phyloP scores from a whole-genome alignment of 2,888 invertebrate genomes.

The Drosophila trichaetosa region DNA sequence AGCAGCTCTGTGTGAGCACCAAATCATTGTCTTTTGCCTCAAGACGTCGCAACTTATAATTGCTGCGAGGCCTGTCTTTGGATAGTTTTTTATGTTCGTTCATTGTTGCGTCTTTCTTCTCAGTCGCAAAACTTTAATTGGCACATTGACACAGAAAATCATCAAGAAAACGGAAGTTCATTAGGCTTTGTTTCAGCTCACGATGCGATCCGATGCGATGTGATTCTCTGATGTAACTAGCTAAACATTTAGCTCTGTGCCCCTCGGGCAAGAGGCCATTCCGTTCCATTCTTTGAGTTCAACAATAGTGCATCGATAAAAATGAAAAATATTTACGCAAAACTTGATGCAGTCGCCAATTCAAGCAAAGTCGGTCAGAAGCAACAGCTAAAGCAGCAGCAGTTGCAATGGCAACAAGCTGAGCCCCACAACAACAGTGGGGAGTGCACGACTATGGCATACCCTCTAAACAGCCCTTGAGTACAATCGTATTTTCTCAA shows the following conservation, averaged over 20 bases:
- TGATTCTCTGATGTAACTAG: slow-evolving; percentile 37
- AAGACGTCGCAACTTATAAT: slow-evolving; percentile 51
- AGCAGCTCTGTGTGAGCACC: slow-evolving; percentile 10
- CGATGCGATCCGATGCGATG: slow-evolving; percentile 19
- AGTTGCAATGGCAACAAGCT: slow-evolving; percentile 45
- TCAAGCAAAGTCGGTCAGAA: slow-evolving; percentile 31
- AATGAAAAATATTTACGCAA: slow-evolving; percentile 62
- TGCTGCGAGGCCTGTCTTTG: slow-evolving; percentile 23
- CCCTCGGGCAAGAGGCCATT: slow-evolving; percentile 2
- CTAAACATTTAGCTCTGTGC: slow-evolving; percentile 24
- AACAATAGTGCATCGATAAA: slow-evolving; percentile 52
- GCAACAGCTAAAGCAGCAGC: slow-evolving; percentile 4
- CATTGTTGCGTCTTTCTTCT: slow-evolving; percentile 24
- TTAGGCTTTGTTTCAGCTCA: slow-evolving; percentile 66
- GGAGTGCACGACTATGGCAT: background rate
- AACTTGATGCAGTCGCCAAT: slow-evolving; percentile 34
- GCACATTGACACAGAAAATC: slow-evolving; percentile 61
- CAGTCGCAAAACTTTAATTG: slow-evolving; percentile 56
- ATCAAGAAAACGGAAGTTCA: slow-evolving; percentile 70
- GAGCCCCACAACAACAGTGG: slow-evolving; percentile 9
- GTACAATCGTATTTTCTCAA: background rate
- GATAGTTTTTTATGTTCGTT: slow-evolving; percentile 25
- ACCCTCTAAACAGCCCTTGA: background rate
- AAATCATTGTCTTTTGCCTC: slow-evolving; percentile 30
- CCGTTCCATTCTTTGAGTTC: slow-evolving; percentile 8